Conservation (phyloP, 2,797 vertebrate genomes). For the Poeciliopsis infans region DNA sequence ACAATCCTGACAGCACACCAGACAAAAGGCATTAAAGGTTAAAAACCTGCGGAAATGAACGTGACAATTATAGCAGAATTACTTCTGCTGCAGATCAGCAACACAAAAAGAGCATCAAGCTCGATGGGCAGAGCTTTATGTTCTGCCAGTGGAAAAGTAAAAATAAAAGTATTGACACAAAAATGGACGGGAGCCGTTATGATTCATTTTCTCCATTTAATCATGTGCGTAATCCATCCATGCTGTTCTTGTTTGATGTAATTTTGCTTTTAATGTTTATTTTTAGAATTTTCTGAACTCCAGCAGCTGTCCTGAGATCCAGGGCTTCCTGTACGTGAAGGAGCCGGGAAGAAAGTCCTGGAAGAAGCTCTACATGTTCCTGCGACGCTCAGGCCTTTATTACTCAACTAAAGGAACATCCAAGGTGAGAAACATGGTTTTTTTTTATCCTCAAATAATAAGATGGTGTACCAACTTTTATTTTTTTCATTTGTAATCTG, state of each 20-base stretch:
- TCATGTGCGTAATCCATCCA: slow-evolving; percentile 8
- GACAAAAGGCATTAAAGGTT: background rate
- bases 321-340: slow-evolving; percentile 94
- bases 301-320: slow-evolving; percentile 96
- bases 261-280: slow-evolving; percentile 10
- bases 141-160: background rate
- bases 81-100: background rate
- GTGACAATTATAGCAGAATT: background rate
- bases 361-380: slow-evolving; percentile 94
- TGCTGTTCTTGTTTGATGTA: background rate
- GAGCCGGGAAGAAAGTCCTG: slow-evolving; percentile 94
- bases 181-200: background rate
- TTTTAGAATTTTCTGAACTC: slow-evolving; percentile 94
- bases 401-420: slow-evolving; percentile 97
- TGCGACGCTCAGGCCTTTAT: slow-evolving; percentile 95
- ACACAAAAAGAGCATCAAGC: background rate
- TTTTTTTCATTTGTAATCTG: background rate
- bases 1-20: background rate
- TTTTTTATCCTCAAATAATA: background rate
- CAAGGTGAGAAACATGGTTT: slow-evolving; percentile 80
- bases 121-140: background rate
- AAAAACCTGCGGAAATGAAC: background rate
- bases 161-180: background rate
- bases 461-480: background rate
- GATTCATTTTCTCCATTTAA: background rate